Percentiles rank a stretch among this genome's conserved stretches.
These are phyloP conservation scores for Caenorhabditis sulstoni DNA, from an alignment of 2,888 invertebrate species.

Conservation along the genomic window DNA sequence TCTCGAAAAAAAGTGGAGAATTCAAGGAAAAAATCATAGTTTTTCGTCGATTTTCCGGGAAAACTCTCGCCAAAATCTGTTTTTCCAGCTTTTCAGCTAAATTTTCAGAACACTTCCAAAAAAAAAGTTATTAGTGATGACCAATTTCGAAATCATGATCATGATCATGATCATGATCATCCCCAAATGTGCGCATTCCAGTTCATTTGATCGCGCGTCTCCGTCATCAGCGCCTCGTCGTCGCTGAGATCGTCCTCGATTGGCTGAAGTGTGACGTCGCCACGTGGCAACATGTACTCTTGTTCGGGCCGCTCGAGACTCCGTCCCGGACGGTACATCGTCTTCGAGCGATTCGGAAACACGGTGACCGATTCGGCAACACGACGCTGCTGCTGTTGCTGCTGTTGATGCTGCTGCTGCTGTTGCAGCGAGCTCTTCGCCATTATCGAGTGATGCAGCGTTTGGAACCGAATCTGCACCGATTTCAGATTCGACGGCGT, in stretches of 20 bases:
- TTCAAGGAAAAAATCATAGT: no score
- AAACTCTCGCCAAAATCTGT: no score
- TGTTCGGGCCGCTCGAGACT: constrained; percentile 39
- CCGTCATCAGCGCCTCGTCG: constrained; percentile 40
- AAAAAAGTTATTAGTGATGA: constrained; percentile 4
- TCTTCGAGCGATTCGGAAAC: constrained; percentile 42
- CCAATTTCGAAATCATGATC: no score
- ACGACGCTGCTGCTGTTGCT: no score
- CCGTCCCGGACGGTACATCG: constrained; percentile 52
- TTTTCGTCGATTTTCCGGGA: no score
- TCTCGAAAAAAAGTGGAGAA: no score
- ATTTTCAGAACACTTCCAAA: no score
- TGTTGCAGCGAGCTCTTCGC: constrained; percentile 11
- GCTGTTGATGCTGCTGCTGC: no score
- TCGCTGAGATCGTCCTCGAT: constrained; percentile 62
- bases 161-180: no score
- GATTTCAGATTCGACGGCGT: constrained; percentile 38
- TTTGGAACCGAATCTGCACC: constrained; percentile 42
- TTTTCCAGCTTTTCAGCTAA: no score
- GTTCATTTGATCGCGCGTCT: background rate
- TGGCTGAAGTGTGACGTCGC: constrained; percentile 48
- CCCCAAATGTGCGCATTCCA: constrained; percentile 55
- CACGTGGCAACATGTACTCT: constrained; percentile 17
- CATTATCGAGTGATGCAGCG: constrained; percentile 37
- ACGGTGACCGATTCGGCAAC: constrained; percentile 22